Evolutionary conservation across 2,797 vertebrate species (phyloP).

Genomic region (Jordanella pulchra): DNA sequence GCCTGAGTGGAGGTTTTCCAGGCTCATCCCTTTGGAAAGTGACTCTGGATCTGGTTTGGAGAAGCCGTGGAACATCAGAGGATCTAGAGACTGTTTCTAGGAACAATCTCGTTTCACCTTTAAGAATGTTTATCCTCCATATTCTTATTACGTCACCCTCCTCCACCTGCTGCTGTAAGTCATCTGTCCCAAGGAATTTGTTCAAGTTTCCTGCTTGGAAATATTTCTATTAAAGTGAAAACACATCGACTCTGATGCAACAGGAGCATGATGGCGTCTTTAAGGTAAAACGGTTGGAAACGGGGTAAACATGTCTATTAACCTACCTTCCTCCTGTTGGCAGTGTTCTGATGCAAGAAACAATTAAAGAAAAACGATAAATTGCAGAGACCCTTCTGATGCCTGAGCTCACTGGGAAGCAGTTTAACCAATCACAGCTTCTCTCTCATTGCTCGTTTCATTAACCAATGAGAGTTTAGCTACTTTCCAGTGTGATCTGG

Average conservation of each 20-base stretch:
- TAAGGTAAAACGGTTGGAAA: not conserved
- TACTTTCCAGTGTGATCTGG: too few relatives aligned
- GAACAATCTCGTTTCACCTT: not conserved
- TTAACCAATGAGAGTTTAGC: too few relatives aligned
- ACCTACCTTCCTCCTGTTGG: too few relatives aligned
- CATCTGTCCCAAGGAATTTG: not conserved
- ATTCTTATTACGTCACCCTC: not conserved
- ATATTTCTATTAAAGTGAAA: not conserved
- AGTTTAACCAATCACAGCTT: too few relatives aligned
- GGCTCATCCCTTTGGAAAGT: not conserved
- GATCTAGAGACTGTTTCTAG: not conserved
- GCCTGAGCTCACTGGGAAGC: too few relatives aligned
- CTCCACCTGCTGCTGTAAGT: not conserved
- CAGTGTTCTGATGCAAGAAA: too few relatives aligned
- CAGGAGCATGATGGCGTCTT: not conserved
- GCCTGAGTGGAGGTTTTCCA: not conserved
- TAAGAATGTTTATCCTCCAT: not conserved
- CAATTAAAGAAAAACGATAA: too few relatives aligned
- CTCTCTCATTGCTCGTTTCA: too few relatives aligned
- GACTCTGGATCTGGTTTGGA: not conserved
- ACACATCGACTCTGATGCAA: not conserved
- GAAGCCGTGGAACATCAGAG: not conserved
- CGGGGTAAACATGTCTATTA: too few relatives aligned
- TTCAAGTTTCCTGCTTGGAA: not conserved
- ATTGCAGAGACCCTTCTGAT: too few relatives aligned